Base-by-base conservation (phyloP, 2,888 invertebrate genomes). In the Drosophila subsilvestris region DNA sequence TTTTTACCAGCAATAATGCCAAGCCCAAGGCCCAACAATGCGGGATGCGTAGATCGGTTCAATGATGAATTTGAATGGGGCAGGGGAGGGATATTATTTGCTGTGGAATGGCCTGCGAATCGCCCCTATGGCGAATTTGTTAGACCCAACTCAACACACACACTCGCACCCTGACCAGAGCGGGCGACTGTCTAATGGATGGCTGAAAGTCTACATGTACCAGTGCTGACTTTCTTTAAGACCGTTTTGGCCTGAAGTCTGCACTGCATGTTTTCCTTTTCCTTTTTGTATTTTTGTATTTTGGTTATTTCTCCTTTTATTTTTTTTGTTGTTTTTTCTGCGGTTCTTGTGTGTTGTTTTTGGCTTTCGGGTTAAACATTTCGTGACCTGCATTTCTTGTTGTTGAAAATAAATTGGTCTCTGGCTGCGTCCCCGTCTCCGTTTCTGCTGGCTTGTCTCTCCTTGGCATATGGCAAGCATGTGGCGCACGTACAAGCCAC, bases 401-500 rank as follows among this genome's bases (percentile, higher is more conserved):
- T 84, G 63, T 65, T 63, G 37, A 72, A 86, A 88, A 88, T 88
- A 88, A 86, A 88, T 88, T 84, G 78, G 86, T 85, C 81, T 76
- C 56, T 37, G 63, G 59, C 32, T 37, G 4, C 32, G 59, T 55
- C 18, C 20, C 27, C n/a, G 27, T 54, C 42, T 18, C 48, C 48
- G 22, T 48, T 12, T 27, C 55, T 4, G 4, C 27, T 29, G 18
- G 27, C 4, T 25, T 12, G 69, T 51, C 53, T 51, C 53, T 59
- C 59, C 53, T 69, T 60, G 70, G 82, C 83, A 83, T 83, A 83
- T 87, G 83, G 88, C 86, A 85, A 79, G 82, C 83, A 83, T 83
- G 88, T 83, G 88, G 83, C 88, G 73, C 82, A 87, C 88, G 88
- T 87, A 87, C 79, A 87, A 82, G 66, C 84, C 82, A 82, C 88